Evolutionary conservation across 2,888 invertebrate species (phyloP), one percentile per base, ranked within the genome.

Genomic region (Napeogenes sylphis): DNA sequence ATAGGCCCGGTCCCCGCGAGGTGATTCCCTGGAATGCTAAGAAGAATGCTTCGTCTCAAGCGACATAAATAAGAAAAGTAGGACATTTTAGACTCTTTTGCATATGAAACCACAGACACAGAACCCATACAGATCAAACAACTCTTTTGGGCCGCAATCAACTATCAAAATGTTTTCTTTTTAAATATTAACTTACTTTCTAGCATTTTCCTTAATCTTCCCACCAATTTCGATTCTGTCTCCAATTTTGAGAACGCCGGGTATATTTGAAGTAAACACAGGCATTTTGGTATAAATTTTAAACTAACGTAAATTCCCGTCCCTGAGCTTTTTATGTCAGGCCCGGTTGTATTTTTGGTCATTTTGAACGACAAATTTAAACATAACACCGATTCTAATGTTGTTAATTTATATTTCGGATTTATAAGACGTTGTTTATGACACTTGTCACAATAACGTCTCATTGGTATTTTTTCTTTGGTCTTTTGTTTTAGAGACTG

Each of bases 151-250:
- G 0, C 42, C 42, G 10, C 10, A 38, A 8, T 42, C 12, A 1
- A 12, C 12, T 42, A 42, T 10, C 3, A 42, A 42, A 6, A 38
- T 38, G 8, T 38, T 6, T 38, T 38, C 3, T 42, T 42, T 42
- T 42, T 12, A 10, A 10, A 10, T n/a, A 21, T 21, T 21, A 21
- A 21, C 85, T 81, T 79, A 90, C 90, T 90, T 90, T 69, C 89
- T 76, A 42, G 90, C 90, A 73, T 86, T 87, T 60, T 90, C 87
- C 69, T 87, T 89, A 69, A 90, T 90, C 82, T 86, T 87, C 45
- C 90, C 90, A 53, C 90, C 90, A 63, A 90, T 89, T 79, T 90
- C 90, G 54, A 90, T 88, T 68, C 81, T 81, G 67, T 90, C 90
- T 4, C 90, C 90, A 62, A 90, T 77, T 75, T 87, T 87, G 54